Conservation (phyloP, 2,888 invertebrate genomes). For the Tineola bisselliella region DNA sequence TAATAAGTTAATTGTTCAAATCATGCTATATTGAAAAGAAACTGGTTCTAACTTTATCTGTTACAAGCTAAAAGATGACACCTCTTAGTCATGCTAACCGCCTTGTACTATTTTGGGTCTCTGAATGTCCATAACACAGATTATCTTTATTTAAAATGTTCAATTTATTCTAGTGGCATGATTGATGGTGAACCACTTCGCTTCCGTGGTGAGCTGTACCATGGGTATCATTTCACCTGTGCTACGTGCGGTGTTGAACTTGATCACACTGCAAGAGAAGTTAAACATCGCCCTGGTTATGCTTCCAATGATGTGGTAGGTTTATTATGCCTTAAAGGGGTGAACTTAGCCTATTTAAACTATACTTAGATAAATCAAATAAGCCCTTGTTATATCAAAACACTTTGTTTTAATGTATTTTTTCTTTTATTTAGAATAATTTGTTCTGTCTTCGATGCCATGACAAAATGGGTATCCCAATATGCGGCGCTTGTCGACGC, state of each 20-base stretch:
- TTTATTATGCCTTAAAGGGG: no score
- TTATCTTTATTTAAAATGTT: constrained; percentile 16
- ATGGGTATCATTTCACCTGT: constrained; percentile 99
- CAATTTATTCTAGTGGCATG: constrained; percentile 71
- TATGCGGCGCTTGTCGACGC: constrained; percentile 98
- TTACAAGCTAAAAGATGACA: no score
- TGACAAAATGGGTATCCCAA: constrained; percentile 99
- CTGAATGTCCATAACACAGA: no score
- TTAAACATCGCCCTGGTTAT: constrained; percentile 88
- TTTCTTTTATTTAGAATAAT: constrained; percentile 75
- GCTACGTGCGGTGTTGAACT: constrained; percentile 91
- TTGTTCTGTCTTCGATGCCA: constrained; percentile 97
- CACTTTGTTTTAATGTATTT: not conserved
- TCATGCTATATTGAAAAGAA: no score
- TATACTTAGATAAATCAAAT: no score
- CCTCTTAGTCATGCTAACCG: no score
- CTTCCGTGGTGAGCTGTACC: constrained; percentile 96
- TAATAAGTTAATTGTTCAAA: no score
- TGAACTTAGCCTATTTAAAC: no score
- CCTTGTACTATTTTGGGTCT: no score
- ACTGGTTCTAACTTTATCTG: no score
- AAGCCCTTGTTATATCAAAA: no score
- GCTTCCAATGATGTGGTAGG: constrained; percentile 87
- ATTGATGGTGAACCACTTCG: constrained; percentile 91
- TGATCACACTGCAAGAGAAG: constrained; percentile 95